Conservation (phyloP, 1,140 invertebrate species). For the Drosophila truncata region DNA sequence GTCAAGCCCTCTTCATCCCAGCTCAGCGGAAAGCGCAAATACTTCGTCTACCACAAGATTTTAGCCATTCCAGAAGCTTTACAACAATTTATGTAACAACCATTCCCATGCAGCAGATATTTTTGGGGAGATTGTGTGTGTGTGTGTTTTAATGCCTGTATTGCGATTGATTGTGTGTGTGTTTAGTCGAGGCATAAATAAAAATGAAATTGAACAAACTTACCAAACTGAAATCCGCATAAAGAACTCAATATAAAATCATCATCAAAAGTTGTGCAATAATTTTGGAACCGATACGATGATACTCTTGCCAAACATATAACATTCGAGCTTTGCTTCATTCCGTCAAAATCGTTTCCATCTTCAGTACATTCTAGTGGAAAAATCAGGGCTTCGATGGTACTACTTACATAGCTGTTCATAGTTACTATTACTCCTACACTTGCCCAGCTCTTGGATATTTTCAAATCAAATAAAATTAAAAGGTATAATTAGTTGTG, state of each 20-base stretch:
- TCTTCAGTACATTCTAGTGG: slow-evolving; percentile 1
- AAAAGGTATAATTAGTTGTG: not conserved
- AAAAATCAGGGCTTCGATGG: not conserved
- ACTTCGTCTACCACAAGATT: slow-evolving; percentile 17
- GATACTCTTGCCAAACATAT: slow-evolving; percentile 7
- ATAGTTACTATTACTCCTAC: slow-evolving; percentile 1
- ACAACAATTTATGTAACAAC: slow-evolving; percentile 60
- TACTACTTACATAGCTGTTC: not conserved
- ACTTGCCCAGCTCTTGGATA: not conserved
- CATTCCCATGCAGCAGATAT: slow-evolving; percentile 69
- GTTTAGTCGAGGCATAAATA: not conserved
- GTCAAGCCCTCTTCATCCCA: slow-evolving; percentile 9
- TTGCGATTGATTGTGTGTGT: not conserved
- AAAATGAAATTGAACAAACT: slow-evolving; percentile 25
- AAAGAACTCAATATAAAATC: slow-evolving; percentile 37
- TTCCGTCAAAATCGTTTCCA: slow-evolving; percentile 2
- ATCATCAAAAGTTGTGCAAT: slow-evolving; percentile 25
- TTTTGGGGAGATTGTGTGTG: not conserved
- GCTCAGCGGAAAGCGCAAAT: slow-evolving; percentile 26
- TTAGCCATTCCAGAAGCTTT: slow-evolving; percentile 60
- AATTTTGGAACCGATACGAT: slow-evolving; percentile 10
- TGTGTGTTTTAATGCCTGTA: slow-evolving; percentile 13
- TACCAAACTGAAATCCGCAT: slow-evolving; percentile 39
- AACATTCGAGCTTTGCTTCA: not conserved
- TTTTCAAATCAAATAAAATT: slow-evolving; percentile 7